These are phyloP conservation scores for Agrenia bidenticulata DNA, from an alignment of 2,888 invertebrate species.

Conservation along the genomic window DNA sequence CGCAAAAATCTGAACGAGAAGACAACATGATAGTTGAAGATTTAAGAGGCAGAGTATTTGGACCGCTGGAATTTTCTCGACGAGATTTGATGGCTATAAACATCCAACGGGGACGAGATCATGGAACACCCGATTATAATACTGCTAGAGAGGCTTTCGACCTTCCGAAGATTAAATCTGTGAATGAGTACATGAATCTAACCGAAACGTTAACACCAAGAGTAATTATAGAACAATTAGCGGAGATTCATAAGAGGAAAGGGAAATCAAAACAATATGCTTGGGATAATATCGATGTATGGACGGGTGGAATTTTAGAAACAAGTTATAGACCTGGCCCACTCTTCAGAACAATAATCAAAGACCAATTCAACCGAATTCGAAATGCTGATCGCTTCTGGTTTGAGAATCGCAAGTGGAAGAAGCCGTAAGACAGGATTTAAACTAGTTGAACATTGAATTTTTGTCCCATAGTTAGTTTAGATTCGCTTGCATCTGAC, in stretches of 20 bases:
- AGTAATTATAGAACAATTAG: conserved; percentile 30
- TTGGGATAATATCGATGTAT: conserved; percentile 60
- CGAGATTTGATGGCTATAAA: conserved; percentile 64
- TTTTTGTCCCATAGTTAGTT: conserved; percentile 1
- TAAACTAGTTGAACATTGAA: not conserved
- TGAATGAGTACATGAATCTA: conserved; percentile 54
- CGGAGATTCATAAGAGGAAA: conserved; percentile 27
- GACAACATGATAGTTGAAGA: conserved; percentile 64
- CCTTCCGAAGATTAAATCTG: conserved; percentile 54
- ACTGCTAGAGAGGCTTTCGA: conserved; percentile 61
- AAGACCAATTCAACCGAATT: conserved; percentile 62
- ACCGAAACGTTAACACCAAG: conserved; percentile 52
- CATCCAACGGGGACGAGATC: conserved; percentile 62
- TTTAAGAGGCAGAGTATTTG: conserved; percentile 62
- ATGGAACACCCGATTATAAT: conserved; percentile 64
- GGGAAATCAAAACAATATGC: not conserved
- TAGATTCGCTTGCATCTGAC: conserved; percentile 7
- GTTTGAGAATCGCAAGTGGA: conserved; percentile 60
- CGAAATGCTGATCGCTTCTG: conserved; percentile 64
- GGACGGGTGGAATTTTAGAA: conserved; percentile 64
- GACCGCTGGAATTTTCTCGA: conserved; percentile 63
- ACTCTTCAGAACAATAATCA: conserved; percentile 60
- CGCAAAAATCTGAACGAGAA: conserved; percentile 59
- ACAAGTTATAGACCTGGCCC: conserved; percentile 60
- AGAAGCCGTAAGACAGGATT: conserved; percentile 33